phyloP scores from a whole-genome alignment of 2,797 vertebrate genomes.

The Craterocephalus amniculus region DNA sequence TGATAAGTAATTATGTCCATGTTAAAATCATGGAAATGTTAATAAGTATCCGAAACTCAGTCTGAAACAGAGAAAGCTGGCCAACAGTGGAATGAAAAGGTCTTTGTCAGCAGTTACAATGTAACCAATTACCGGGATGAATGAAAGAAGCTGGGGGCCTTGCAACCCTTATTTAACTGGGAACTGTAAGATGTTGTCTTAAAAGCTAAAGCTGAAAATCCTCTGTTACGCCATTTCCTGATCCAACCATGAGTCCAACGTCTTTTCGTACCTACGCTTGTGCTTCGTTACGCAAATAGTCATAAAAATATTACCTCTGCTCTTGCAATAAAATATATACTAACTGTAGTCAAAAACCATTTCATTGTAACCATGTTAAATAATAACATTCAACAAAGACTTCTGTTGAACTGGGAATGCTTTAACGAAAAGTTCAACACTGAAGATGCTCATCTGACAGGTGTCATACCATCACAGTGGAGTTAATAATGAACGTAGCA shows the following conservation, averaged over 20 bases:
- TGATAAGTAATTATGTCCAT: neutral
- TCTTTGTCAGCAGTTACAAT: slow-evolving; percentile 12
- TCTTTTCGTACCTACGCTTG: neutral
- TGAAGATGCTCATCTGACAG: slow-evolving; percentile 57
- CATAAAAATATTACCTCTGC: neutral
- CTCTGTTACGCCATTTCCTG: slow-evolving; percentile 8
- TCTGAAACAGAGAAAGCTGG: neutral
- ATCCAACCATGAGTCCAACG: neutral
- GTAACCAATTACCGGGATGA: slow-evolving; percentile 1
- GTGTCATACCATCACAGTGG: slow-evolving; percentile 31
- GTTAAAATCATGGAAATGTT: neutral
- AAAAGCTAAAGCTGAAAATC: neutral
- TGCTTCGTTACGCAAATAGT: neutral
- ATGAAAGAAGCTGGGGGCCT: neutral
- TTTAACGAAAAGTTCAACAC: slow-evolving; percentile 3
- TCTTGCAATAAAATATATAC: neutral
- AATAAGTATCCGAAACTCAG: neutral
- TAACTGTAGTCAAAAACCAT: neutral
- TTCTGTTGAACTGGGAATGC: neutral
- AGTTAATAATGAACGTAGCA: neutral
- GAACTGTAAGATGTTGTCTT: neutral
- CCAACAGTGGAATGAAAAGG: neutral
- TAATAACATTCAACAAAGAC: neutral
- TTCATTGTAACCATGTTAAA: neutral
- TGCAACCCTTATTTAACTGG: neutral